These are phyloP conservation scores for Anarsia innoxiella DNA, from an alignment of 2,888 invertebrate genomes.

Conservation along the genomic window DNA sequence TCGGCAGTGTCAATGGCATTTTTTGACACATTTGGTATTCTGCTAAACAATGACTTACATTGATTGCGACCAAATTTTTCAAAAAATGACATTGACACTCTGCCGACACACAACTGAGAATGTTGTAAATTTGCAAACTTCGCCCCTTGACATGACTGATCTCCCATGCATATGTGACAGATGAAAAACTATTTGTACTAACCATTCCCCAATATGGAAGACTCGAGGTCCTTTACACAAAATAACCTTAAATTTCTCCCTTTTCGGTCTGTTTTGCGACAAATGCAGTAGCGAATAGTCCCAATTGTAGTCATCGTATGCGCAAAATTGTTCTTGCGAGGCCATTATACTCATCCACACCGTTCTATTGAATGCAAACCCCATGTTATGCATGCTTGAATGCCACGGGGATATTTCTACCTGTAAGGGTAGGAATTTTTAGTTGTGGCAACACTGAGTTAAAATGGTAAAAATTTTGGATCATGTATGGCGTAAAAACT, in stretches of 20 bases:
- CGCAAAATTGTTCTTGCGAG: slow-evolving; percentile 91
- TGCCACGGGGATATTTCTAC: slow-evolving; percentile 96
- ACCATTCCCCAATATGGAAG: slow-evolving; percentile 99
- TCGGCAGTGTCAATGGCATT: no score
- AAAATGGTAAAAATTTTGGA: no score
- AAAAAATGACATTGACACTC: no score
- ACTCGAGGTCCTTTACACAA: slow-evolving; percentile 95
- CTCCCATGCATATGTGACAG: no score
- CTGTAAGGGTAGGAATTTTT: slow-evolving; percentile 64
- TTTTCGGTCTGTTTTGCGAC: slow-evolving; percentile 85
- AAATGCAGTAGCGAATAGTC: slow-evolving; percentile 97
- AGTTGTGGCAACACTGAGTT: background rate
- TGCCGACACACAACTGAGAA: no score
- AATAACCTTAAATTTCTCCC: slow-evolving; percentile 87
- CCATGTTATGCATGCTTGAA: slow-evolving; percentile 99
- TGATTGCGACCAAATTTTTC: no score
- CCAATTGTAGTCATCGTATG: slow-evolving; percentile 99
- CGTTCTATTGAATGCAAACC: slow-evolving; percentile 93
- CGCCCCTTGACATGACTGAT: no score
- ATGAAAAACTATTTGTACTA: slow-evolving; percentile 32
- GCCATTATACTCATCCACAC: slow-evolving; percentile 90
- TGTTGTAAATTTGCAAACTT: no score
- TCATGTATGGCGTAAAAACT: no score
- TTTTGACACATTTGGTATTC: no score
- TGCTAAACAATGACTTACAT: no score